These are phyloP conservation scores for Zaprionus lachaisei DNA, from an alignment of 1,140 invertebrate genomes.

Conservation along the genomic window DNA sequence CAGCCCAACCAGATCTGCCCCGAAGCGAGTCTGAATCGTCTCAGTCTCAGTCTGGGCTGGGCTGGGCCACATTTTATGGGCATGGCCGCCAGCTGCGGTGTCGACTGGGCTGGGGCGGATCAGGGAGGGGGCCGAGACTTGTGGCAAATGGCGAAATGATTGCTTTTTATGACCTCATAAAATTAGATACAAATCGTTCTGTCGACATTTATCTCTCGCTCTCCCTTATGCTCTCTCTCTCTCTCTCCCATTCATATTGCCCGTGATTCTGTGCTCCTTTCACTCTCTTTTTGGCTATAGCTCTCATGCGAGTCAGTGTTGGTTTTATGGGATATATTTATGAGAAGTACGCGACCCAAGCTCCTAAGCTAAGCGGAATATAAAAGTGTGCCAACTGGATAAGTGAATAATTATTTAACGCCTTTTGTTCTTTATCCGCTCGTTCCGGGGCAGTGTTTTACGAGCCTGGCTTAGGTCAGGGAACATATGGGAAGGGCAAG, in stretches of 20 bases:
- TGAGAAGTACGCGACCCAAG: constrained; percentile 33
- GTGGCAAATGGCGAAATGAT: constrained; percentile 80
- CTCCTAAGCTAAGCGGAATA: constrained; percentile 20
- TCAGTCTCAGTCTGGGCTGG: constrained; percentile 11
- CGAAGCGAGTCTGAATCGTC: background rate
- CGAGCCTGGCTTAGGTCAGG: constrained; percentile 37
- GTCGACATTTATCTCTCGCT: constrained; percentile 68
- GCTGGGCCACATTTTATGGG: constrained; percentile 63
- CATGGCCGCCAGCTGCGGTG: constrained; percentile 71
- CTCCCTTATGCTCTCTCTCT: constrained; percentile 25
- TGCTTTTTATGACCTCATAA: constrained; percentile 84
- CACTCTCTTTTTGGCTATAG: constrained; percentile 1
- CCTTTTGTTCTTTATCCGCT: constrained; percentile 62
- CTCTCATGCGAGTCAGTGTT: constrained; percentile 28
- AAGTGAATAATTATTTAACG: constrained; percentile 81
- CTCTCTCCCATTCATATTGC: background rate
- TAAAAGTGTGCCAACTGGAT: constrained; percentile 71
- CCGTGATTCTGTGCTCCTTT: constrained; percentile 14
- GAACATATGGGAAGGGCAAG: background rate
- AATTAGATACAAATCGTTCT: constrained; percentile 83
- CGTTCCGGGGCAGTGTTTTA: constrained; percentile 56
- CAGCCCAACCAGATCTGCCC: constrained; percentile 16
- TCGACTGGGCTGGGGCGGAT: background rate
- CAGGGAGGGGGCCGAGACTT: constrained; percentile 16
- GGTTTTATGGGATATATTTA: constrained; percentile 46